phyloP scores from a whole-genome alignment of 2,888 invertebrate genomes.

The Diadegma fenestrale region DNA sequence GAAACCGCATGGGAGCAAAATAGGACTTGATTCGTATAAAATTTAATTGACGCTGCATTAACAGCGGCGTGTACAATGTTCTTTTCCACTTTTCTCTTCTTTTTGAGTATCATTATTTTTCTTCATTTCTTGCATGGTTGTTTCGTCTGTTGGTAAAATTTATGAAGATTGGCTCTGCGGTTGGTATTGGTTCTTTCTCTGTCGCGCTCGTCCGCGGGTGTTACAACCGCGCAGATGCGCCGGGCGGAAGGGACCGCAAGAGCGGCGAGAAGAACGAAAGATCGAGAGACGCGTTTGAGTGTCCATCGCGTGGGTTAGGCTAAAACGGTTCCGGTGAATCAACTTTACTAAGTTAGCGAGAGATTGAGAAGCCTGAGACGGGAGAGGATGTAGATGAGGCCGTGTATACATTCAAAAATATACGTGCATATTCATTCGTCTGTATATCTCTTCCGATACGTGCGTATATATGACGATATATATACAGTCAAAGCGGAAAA shows the following conservation, averaged over 20 bases:
- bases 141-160: constrained; percentile 80
- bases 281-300: constrained; percentile 71
- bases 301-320: constrained; percentile 80
- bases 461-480: constrained; percentile 14
- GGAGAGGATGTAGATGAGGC: constrained; percentile 40
- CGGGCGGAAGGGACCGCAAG: constrained; percentile 52
- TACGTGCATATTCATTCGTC: not conserved
- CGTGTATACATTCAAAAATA: not conserved
- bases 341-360: constrained; percentile 73
- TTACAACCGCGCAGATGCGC: constrained; percentile 28
- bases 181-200: constrained; percentile 21
- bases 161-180: constrained; percentile 75
- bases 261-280: constrained; percentile 56
- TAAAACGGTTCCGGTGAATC: constrained; percentile 82
- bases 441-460: not conserved
- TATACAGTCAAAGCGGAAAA: constrained; percentile 43
- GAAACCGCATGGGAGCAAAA: not conserved
- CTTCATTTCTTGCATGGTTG: constrained; percentile 64
- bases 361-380: constrained; percentile 45
- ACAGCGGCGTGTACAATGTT: not conserved
- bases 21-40: not conserved
- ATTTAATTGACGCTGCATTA: not conserved
- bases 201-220: constrained; percentile 6
- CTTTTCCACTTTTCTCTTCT: constrained; percentile 4
- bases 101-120: constrained; percentile 4